These are phyloP conservation scores for Ryuthela nishihirai DNA, from an alignment of 2,888 invertebrate genomes.

Conservation along the genomic window DNA sequence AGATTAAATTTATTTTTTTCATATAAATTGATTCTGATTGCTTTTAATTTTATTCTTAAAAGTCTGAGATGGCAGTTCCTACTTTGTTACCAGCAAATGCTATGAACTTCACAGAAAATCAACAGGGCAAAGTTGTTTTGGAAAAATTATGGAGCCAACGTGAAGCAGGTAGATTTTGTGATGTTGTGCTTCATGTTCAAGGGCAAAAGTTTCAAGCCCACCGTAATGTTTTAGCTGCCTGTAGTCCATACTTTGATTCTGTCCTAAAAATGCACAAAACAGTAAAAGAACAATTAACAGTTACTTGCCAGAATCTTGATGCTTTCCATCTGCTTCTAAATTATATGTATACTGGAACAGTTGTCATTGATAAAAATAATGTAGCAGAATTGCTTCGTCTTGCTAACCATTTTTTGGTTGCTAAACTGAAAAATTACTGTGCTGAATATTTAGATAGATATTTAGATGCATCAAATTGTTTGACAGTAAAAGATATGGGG, in stretches of 20 bases:
- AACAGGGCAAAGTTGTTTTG: slow-evolving; percentile 34
- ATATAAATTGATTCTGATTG: background rate
- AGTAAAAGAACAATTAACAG: slow-evolving; percentile 57
- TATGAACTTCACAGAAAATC: slow-evolving; percentile 46
- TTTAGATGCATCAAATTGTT: slow-evolving; percentile 61
- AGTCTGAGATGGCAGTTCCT: slow-evolving; percentile 57
- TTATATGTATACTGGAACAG: slow-evolving; percentile 64
- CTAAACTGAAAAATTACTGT: slow-evolving; percentile 61
- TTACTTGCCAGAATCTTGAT: slow-evolving; percentile 59
- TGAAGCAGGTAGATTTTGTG: slow-evolving; percentile 60
- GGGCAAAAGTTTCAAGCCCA: slow-evolving; percentile 60
- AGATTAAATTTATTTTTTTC: background rate
- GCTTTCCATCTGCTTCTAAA: slow-evolving; percentile 60
- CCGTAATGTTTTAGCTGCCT: slow-evolving; percentile 61
- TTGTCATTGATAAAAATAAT: slow-evolving; percentile 59
- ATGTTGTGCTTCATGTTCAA: slow-evolving; percentile 60
- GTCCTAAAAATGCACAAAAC: slow-evolving; percentile 57
- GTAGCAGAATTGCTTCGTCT: slow-evolving; percentile 61
- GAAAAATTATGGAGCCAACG: slow-evolving; percentile 44
- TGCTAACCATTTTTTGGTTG: slow-evolving; percentile 62
- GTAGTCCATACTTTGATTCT: slow-evolving; percentile 63
- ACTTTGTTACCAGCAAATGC: slow-evolving; percentile 56
- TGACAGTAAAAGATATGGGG: slow-evolving; percentile 60
- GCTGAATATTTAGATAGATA: slow-evolving; percentile 62
- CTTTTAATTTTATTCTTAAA: background rate